Percentiles rank a stretch among this genome's conserved stretches.
phyloP scores from a whole-genome alignment of 2,797 vertebrate species.

The Pantherophis vulpinus region DNA sequence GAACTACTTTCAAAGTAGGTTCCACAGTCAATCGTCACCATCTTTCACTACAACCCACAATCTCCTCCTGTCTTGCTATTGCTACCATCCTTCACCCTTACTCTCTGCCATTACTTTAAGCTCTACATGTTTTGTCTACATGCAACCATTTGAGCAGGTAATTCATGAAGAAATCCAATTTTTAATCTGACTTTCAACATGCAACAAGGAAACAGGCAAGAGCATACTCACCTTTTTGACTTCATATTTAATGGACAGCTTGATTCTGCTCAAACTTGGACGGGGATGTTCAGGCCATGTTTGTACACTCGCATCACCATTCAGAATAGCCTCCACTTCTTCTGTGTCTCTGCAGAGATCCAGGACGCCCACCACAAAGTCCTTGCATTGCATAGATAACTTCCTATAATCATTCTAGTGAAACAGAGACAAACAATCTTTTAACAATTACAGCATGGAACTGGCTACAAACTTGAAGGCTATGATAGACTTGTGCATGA shows the following conservation, averaged over 20 bases:
- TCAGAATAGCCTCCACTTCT: conserved; percentile 94
- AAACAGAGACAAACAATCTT: conserved; percentile 43
- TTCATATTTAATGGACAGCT: conserved; percentile 94
- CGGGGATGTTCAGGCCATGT: conserved; percentile 83
- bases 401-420: conserved; percentile 92
- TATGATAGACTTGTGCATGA: not conserved
- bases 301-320: conserved; percentile 88
- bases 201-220: not conserved
- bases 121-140: not conserved
- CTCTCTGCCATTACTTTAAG: not conserved
- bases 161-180: not conserved
- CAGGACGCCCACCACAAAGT: conserved; percentile 93
- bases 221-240: conserved; percentile 87
- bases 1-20: not conserved
- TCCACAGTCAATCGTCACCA: not conserved
- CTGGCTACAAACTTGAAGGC: not conserved
- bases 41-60: not conserved
- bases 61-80: not conserved
- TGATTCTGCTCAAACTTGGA: conserved; percentile 90
- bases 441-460: not conserved
- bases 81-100: not conserved
- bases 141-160: not conserved
- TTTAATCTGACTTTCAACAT: not conserved
- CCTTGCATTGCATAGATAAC: conserved; percentile 99
- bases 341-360: conserved; percentile 95